Conservation (phyloP, 2,888 invertebrate genomes). For the Arrhopalites spinosus region DNA sequence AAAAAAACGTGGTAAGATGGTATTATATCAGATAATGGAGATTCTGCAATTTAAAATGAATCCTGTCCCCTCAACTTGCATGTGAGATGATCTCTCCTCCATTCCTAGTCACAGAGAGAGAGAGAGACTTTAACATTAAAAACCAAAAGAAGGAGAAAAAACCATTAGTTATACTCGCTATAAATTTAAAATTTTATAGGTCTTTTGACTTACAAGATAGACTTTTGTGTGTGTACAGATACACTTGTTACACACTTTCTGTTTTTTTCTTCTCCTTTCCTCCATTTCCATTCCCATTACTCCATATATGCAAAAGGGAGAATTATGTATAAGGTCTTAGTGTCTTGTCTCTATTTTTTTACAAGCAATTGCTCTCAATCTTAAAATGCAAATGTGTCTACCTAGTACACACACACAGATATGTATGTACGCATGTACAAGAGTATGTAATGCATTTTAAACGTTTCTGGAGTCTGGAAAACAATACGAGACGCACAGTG, state of each 20-base stretch:
- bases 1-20: too few relatives aligned
- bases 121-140: too few relatives aligned
- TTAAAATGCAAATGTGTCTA: conserved; percentile 18
- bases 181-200: neutral
- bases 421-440: neutral
- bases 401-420: too few relatives aligned
- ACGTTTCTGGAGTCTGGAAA: too few relatives aligned
- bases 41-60: too few relatives aligned
- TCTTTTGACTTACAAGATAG: neutral
- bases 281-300: neutral
- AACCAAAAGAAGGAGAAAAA: too few relatives aligned
- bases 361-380: conserved; percentile 26
- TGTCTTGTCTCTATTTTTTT: too few relatives aligned
- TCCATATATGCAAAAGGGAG: neutral
- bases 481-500: neutral
- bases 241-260: neutral
- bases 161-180: neutral
- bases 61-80: too few relatives aligned
- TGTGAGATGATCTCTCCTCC: too few relatives aligned
- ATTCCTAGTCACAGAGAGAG: too few relatives aligned
- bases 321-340: neutral
- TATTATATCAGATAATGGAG: too few relatives aligned
- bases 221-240: neutral
- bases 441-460: too few relatives aligned
- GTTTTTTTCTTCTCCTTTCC: neutral